Evolutionary conservation across 92 coral and sea anemone genomes (phyloP), one percentile per base, ranked within the genome.

Genomic region (Hydrozoanthus gracilis): DNA sequence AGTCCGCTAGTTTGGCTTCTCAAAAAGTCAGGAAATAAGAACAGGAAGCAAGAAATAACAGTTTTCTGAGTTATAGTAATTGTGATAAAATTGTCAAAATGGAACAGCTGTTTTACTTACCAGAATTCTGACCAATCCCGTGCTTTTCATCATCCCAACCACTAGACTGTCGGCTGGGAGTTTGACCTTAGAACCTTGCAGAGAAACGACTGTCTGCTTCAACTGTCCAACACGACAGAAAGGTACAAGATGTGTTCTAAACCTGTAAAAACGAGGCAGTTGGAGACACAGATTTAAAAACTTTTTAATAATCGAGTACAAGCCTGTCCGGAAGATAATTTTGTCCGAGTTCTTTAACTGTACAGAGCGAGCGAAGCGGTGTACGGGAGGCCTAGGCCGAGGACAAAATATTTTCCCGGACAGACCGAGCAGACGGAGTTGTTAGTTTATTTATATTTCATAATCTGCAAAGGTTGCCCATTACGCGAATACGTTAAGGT

Each of bases 181-280:
- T 20, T 55, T 86, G 64, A 76, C 78, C n/a, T 92, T 73, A 15
- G 71, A 78, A 14, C 87, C 18, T 18, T 92, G 60, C 86, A 89
- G 39, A 35, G 88, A 48, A 65, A 87, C 79, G 13, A 93, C 86
- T 17, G 83, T 78, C 48, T 73, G 73, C 44, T 92, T 93, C 61
- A 93, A 52, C 44, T 93, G 91, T 9, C 75, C 58, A 18, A 87
- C 91, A 55, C 93, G 88, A 82, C 90, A 87, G 18, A 93, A 93
- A 73, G 83, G 80, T 64, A 79, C 65, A 54, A 88, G 93, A 70
- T 82, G 92, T 8, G 92, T 92, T 86, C 87, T 78, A 27, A 88
- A 88, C 70, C 97, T 93, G 76, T 80, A 4, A 62, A 51, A 9
- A 66, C 47, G 12, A 76, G 8, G 51, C 45, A 54, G 49, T 27